Base-by-base conservation (phyloP, 2,888 invertebrate species). In the Hipparchia sbordonii region DNA sequence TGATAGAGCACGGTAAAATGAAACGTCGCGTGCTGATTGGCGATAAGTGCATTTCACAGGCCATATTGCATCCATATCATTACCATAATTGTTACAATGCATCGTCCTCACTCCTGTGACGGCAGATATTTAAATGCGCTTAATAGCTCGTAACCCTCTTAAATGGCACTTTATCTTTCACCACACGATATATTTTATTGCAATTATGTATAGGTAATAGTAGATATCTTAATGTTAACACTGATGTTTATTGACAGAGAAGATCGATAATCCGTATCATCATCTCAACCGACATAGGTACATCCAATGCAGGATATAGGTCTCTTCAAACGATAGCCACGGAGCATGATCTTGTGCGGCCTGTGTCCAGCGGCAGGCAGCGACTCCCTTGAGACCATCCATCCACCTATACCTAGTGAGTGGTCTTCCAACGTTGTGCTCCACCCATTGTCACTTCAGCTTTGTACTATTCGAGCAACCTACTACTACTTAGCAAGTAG, bases 51-150 rank as follows among this genome's bases (percentile, higher is more conserved):
- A 88, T 87, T 90, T 89, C 88, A 88, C 89, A 88, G 89, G 85
- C 93, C 93, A 93, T 93, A 93, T 92, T 93, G 93, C 91, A 86
- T 85, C 84, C 89, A 85, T 86, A 84, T 85, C 88, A 92, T 93
- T 91, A 91, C 85, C 91, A 93, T 93, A 92, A 92, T 91, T 90
- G 87, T 87, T 84, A 82, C 85, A 84, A 83, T 82, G 81, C 82
- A 80, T 80, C 79, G 78, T 77, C 72, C 73, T 56, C 61, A 33
- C 70, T 72, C 61, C 74, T 67, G 76, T 75, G 77, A 72, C 69
- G 56, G 77, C 72, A 76, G 73, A 78, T 78, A 77, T 78, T 80
- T 79, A 79, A 77, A 79, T 81, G 75, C 74, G 76, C 74, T 79
- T 76, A 78, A 75, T 71, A 75, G 67, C 67, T 73, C 66, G 71